Base-by-base conservation (phyloP, 2,888 invertebrate genomes). In the Oxyscelio sp. region DNA sequence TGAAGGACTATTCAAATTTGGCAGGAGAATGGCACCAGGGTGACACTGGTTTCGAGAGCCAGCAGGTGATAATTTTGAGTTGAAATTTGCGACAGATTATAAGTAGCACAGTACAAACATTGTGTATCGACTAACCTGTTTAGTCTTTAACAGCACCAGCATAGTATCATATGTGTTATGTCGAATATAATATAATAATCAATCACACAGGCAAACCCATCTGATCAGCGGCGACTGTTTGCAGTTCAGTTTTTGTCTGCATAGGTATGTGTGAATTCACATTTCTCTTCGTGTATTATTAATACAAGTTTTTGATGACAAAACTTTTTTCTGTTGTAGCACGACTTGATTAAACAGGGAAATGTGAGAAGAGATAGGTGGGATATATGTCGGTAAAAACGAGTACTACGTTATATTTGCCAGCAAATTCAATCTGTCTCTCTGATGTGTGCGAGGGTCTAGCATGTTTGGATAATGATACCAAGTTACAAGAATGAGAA, bases 41-140 rank as follows among this genome's bases (percentile, higher is more conserved):
- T 1, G 9, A 34, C 4, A 11, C 15, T 43, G 2, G 15, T 43
- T 43, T 15, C 15, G 15, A 17, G 15, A 17, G 2, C 1, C 2
- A 43, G 43, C 4, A 8, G 15, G 15, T 34, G 6, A 40, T 6
- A 40, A 15, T 43, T 43, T 43, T 43, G 2, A 9, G 15, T 8
- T 17, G 17, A 17, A 17, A 43, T 43, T 43, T 17, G 43, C 4
- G 5, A 43, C 17, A 17, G 8, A 43, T 43, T 43, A 43, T 15
- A 17, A 17, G 15, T 15, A 17, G 43, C 17, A 43, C 8, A 27
- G 31, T 9, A 54, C 31, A 31, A 63, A 63, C 15, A 61, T 63
- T 63, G 31, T 24, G 31, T 17, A 63, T 48, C 11, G 15, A 48
- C 63, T 63, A 63, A 63, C 63, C 63, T 63, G 63, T 48, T n/a